Conservation (phyloP, 2,797 vertebrate species). For the Anabacerthia variegaticeps region DNA sequence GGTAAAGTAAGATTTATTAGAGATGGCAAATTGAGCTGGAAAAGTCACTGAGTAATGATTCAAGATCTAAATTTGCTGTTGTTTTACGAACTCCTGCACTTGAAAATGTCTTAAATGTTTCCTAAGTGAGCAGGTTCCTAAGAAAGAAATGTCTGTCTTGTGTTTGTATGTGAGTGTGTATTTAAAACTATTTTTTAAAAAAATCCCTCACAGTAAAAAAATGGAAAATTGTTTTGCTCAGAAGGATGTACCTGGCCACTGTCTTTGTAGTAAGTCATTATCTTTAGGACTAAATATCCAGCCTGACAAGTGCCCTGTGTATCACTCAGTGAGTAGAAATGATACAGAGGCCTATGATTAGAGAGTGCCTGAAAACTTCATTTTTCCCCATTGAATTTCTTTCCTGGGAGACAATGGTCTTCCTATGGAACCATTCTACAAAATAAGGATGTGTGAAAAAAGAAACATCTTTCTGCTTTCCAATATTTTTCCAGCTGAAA, state of each 20-base stretch:
- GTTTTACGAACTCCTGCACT: neutral
- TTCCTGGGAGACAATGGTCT: neutral
- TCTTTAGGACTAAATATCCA: neutral
- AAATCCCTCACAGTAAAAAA: neutral
- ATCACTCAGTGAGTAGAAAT: neutral
- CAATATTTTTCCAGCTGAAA: conserved; percentile 34
- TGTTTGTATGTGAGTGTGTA: neutral
- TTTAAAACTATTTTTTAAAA: neutral
- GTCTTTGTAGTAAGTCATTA: neutral
- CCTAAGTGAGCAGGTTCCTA: neutral
- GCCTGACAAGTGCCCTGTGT: neutral
- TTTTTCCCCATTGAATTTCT: neutral
- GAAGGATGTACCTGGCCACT: neutral
- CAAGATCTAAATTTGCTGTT: neutral
- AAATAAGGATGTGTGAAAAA: neutral
- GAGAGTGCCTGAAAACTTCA: neutral
- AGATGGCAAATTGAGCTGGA: neutral
- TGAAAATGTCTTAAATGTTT: neutral
- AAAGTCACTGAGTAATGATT: neutral
- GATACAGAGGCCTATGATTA: neutral
- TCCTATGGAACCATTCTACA: neutral
- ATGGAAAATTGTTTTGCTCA: neutral
- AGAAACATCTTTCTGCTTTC: neutral
- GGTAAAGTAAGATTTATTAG: neutral
- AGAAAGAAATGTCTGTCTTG: neutral